Base-by-base conservation (phyloP, 2,113 vertebrate genomes). In the Spheniscus mendiculus region DNA sequence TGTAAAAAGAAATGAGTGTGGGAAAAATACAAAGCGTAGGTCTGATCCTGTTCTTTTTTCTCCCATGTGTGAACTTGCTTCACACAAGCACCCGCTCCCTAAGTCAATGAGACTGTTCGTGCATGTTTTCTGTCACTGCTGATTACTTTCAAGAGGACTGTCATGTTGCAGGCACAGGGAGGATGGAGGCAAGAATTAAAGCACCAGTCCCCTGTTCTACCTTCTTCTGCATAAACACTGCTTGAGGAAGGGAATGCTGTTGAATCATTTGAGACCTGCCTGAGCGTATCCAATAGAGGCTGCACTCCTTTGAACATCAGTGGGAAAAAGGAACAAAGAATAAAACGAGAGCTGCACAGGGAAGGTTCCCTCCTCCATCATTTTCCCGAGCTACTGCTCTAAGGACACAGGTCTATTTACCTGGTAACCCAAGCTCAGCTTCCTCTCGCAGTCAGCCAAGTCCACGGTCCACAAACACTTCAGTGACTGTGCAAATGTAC, bases 271-370 rank as follows among this genome's bases (percentile, higher is more conserved):
- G 58, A 76, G 78, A 27, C 58, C 81, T 62, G 70, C 36, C 92
- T 11, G 26, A 87, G 49, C 0, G 7, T 30, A 36, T 61, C 73
- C 50, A 26, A 73, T 10, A 90, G 85, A 73, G 74, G 74, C 5
- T 95, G 85, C 45, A 21, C 42, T 86, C 72, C 90, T 97, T 97
- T 93, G 85, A 96, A 92, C 83, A 89, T 94, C 94, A 97, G 18
- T 85, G 91, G 73, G 49, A 44, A 61, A 80, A 65, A 89, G 56
- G 69, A 27, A 95, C 72, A 96, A 92, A 95, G 91, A 90, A 83
- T 63, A 50, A 95, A 96, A 91, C 0, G 38, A 90, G 58, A 77
- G 50, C 89, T 56, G 62, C 70, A 27, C 15, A 8, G 58, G 58
- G 66, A 95, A 89, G 53, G 71, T 88, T 94, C 66, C 89, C 87